Conservation (phyloP, 2,113 vertebrate species). For the Atlantisia rogersi region DNA sequence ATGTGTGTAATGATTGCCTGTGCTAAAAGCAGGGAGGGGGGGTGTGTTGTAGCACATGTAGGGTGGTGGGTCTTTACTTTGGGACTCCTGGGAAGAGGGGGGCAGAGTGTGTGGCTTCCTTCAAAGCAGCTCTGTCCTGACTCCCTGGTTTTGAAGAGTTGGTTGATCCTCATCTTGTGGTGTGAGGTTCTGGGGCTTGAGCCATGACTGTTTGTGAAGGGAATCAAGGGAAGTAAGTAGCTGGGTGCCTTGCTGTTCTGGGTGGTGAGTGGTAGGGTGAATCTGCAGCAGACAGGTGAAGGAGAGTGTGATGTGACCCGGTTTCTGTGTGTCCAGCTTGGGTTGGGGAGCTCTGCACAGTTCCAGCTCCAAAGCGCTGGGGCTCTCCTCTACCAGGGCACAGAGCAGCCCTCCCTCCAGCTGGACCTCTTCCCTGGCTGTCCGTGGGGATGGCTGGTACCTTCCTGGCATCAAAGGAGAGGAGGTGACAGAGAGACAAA, state of each 20-base stretch:
- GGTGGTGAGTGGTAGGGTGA: neutral
- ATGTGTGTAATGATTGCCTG: neutral
- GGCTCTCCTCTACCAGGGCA: neutral
- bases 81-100: neutral
- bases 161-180: neutral
- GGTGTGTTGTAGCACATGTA: neutral
- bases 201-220: too few species aligned
- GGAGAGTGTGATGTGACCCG: neutral
- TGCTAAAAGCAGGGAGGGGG: neutral
- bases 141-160: neutral
- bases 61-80: neutral
- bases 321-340: too few species aligned
- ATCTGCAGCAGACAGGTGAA: neutral
- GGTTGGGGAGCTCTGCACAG: neutral
- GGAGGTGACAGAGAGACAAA: neutral
- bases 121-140: neutral
- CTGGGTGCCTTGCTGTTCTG: accelerated
- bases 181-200: neutral
- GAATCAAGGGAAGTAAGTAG: neutral
- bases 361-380: neutral
- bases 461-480: neutral
- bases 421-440: too few species aligned
- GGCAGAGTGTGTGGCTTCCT: neutral
- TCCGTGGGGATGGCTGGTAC: too few species aligned
- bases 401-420: neutral